phyloP scores from a whole-genome alignment of 2,797 vertebrate genomes.

The Hapalemur alaotrensis region DNA sequence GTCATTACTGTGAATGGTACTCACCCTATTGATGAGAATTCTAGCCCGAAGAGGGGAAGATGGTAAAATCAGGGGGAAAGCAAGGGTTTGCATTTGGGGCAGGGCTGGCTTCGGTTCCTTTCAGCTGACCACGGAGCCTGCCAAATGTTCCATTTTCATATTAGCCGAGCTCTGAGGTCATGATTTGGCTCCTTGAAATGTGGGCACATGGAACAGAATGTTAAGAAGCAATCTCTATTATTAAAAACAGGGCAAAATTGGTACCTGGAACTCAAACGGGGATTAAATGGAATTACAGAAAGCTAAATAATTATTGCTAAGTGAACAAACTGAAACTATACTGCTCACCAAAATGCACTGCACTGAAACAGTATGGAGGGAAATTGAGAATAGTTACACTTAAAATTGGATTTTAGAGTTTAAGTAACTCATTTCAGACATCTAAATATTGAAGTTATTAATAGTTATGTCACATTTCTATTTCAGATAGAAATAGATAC shows the following conservation, averaged over 20 bases:
- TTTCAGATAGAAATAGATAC: constrained; percentile 25
- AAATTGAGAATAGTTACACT: background rate
- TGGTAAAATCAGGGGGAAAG: background rate
- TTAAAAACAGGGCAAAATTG: constrained; percentile 32
- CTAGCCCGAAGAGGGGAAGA: no score
- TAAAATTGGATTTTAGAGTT: constrained; percentile 54
- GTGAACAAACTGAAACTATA: background rate
- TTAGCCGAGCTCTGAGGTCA: constrained; percentile 30
- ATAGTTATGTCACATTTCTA: constrained; percentile 12
- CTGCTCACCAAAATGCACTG: background rate
- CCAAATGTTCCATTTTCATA: constrained; percentile 48
- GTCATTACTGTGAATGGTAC: background rate
- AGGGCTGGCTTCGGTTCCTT: background rate
- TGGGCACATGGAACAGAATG: background rate
- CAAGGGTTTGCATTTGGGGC: background rate
- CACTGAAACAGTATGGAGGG: background rate
- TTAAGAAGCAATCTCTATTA: constrained; percentile 29
- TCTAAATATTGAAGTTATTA: constrained; percentile 32
- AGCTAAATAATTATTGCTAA: constrained; percentile 29
- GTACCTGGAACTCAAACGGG: background rate
- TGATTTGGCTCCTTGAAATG: background rate
- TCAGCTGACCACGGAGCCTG: background rate
- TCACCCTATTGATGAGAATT: background rate
- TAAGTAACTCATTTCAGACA: constrained; percentile 37
- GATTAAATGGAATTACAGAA: constrained; percentile 6